These are phyloP conservation scores for Gobius niger DNA, from an alignment of 2,113 vertebrate genomes.

Conservation along the genomic window DNA sequence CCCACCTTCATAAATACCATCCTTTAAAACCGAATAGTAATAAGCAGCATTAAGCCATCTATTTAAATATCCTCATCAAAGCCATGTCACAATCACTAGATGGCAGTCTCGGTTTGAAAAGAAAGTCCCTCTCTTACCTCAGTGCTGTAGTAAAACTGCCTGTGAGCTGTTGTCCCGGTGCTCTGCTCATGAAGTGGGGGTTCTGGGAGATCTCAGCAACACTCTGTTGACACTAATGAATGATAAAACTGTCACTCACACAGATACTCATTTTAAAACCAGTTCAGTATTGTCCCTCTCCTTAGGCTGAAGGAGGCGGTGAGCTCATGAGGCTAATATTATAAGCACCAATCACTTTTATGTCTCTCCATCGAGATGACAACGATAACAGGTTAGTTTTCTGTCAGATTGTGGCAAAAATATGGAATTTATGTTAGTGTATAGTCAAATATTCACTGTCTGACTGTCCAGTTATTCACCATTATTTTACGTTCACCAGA, in stretches of 20 bases:
- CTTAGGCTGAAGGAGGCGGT: constrained; percentile 2
- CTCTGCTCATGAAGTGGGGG: constrained; percentile 3
- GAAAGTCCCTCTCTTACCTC: neutral
- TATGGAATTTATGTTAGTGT: too few species aligned
- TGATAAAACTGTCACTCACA: constrained; percentile 22
- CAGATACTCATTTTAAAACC: constrained; percentile 9
- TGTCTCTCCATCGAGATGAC: constrained; percentile 3
- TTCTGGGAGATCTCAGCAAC: constrained; percentile 45
- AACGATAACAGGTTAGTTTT: neutral
- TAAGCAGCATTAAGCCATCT: too few species aligned
- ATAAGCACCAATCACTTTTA: constrained; percentile 23
- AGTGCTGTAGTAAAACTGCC: neutral
- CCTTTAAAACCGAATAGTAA: too few species aligned
- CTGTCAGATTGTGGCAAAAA: too few species aligned
- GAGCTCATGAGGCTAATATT: constrained; percentile 18
- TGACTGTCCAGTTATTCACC: too few species aligned
- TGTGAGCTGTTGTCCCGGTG: constrained; percentile 3
- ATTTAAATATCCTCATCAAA: too few species aligned
- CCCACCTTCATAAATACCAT: too few species aligned
- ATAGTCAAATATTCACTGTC: too few species aligned
- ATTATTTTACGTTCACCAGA: too few species aligned
- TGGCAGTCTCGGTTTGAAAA: constrained; percentile 50
- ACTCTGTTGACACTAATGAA: constrained; percentile 44
- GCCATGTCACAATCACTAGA: constrained; percentile 42
- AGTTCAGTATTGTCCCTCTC: neutral